A percentile compares a stretch with the other conserved stretches of the same genome.
Conservation (phyloP, 2,888 invertebrate species). For the Brachyptera risi region DNA sequence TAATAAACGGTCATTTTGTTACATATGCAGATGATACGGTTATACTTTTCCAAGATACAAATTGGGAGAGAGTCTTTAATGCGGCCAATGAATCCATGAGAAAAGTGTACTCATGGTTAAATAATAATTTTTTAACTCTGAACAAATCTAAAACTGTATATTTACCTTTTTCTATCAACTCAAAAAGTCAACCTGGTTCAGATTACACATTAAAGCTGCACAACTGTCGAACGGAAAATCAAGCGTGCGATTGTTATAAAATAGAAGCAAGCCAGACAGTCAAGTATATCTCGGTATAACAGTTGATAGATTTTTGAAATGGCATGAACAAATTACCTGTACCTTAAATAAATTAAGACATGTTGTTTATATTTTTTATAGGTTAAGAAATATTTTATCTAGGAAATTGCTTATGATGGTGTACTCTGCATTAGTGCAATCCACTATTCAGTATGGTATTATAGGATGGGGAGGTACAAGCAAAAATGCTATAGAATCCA, state of each 20-base stretch:
- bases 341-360: background rate
- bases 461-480: conserved; percentile 10
- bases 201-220: background rate
- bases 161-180: background rate
- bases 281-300: conserved; percentile 10
- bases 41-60: too few relatives aligned
- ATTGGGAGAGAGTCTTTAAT: too few relatives aligned
- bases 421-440: background rate
- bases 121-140: background rate
- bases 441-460: conserved; percentile 3
- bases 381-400: background rate
- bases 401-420: background rate
- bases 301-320: conserved; percentile 1
- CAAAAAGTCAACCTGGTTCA: background rate
- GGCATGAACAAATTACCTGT: conserved; percentile 5
- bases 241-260: background rate
- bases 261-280: background rate
- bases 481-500: background rate
- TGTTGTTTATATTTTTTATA: conserved; percentile 10
- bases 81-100: background rate
- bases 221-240: background rate
- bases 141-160: background rate
- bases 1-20: too few relatives aligned
- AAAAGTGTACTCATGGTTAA: background rate
- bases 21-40: too few relatives aligned